phyloP scores from a whole-genome alignment of 2,113 vertebrate species.

The Quiscalus mexicanus region DNA sequence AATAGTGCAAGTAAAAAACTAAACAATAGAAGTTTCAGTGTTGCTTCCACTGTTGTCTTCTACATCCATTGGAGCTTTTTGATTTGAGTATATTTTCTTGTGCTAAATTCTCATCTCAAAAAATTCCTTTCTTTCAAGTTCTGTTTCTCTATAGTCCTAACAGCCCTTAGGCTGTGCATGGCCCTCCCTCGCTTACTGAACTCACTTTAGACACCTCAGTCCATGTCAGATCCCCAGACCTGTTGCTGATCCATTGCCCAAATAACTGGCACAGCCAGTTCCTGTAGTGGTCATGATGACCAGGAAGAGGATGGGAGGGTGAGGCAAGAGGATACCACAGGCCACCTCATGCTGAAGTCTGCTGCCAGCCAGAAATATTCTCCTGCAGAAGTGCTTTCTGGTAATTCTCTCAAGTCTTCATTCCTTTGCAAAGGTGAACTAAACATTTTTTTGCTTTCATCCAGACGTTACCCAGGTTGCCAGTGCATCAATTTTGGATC shows the following conservation, averaged over 20 bases:
- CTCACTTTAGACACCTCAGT: not conserved
- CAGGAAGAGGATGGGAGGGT: not conserved
- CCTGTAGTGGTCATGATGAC: not conserved
- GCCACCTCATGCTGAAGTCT: not conserved
- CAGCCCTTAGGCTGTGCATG: not conserved
- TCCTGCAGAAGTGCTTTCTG: not conserved
- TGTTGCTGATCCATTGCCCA: not conserved
- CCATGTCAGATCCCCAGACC: not conserved
- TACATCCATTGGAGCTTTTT: not conserved
- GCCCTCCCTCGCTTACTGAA: not conserved
- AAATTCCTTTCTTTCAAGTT: not conserved
- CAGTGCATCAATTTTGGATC: constrained; percentile 88
- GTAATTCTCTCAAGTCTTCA: not conserved
- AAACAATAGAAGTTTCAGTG: not conserved
- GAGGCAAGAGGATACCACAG: not conserved
- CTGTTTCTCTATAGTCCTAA: not conserved
- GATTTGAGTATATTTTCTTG: not conserved
- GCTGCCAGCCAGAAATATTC: not conserved
- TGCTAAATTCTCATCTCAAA: not conserved
- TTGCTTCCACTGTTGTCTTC: not conserved
- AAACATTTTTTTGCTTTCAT: not conserved
- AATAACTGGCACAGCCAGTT: not conserved
- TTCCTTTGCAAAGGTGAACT: not conserved
- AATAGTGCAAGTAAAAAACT: not conserved
- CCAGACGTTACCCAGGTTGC: constrained; percentile 86